A percentile compares a stretch with the other conserved stretches of the same genome.
Conservation (phyloP, 2,797 vertebrate genomes). For the Erethizon dorsatum region DNA sequence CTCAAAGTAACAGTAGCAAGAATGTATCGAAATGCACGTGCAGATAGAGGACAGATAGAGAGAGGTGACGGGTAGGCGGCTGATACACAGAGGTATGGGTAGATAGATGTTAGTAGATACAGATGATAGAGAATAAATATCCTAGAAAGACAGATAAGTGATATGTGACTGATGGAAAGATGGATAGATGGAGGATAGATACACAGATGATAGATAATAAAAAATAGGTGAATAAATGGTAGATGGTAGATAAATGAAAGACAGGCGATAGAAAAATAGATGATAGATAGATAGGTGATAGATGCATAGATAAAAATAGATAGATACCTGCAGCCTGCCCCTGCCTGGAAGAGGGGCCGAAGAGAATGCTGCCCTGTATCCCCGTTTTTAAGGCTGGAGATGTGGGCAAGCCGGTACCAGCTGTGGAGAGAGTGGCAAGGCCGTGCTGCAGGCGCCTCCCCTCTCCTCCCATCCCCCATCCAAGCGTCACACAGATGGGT, state of each 20-base stretch:
- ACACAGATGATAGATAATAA: neutral
- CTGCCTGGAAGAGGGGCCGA: neutral
- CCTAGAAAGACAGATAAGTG: neutral
- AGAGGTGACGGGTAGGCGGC: neutral
- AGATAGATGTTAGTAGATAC: neutral
- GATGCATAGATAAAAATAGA: too few species aligned
- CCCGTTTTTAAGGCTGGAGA: neutral
- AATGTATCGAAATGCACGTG: neutral
- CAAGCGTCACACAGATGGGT: neutral
- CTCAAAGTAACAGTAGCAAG: neutral
- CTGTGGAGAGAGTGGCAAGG: neutral
- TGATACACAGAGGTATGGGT: neutral
- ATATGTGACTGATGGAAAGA: neutral
- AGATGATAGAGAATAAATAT: neutral
- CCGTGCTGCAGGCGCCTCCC: fast-evolving
- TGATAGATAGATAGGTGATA: neutral
- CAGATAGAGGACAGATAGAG: neutral
- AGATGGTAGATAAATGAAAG: neutral
- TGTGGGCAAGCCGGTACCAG: neutral
- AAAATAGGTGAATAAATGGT: neutral
- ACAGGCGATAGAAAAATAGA: neutral
- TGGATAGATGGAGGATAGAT: neutral
- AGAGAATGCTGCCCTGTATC: neutral
- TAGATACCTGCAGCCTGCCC: neutral
- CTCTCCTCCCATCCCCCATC: neutral